Base-by-base conservation (phyloP, 1,140 invertebrate genomes). In the Chironomus tepperi region DNA sequence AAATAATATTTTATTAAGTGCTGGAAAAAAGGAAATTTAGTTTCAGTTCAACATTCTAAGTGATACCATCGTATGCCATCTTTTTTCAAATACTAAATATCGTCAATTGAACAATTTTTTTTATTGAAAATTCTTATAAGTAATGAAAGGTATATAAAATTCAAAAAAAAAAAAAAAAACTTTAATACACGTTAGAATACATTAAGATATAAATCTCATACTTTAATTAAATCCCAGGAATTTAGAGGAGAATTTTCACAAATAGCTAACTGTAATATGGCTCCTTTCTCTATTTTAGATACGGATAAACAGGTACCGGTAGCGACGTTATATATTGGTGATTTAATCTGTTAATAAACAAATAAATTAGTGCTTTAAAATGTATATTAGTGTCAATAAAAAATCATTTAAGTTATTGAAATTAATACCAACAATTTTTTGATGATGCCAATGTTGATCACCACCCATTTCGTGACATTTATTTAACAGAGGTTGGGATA, bases 381-480 rank as follows among this genome's bases (percentile, higher is more conserved):
- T 2, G 24, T 34, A 34, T 42, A n/a, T n/a, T n/a, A n/a, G n/a
- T n/a, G n/a, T 76, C 65, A 19, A 47, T 12, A 73, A 43, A 43
- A 21, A 72, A 72, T 74, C 15, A 8, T 12, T 73, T 9, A 73
- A 18, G 3, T 43, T 74, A 12, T 2, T 43, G 9, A 70, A 10
- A 10, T 21, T 47, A 73, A 74, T 75, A 75, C 75, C 76, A 85
- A 91, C 91, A 74, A 85, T 82, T 74, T 85, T 86, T 77, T 89
- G 90, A 78, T 92, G 88, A 74, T 88, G 89, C 96, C 95, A 98
- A 77, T 94, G 92, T 83, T 98, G 96, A 77, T 90, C 87, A 0
- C 92, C 93, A 16, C 93, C 90, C 85, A 94, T 91, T 81, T 96
- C 94, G 80, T 97, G 94, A 79, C 96, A 98, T 83, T 98, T 98